These are phyloP conservation scores for Anableps anableps DNA, from an alignment of 2,797 vertebrate genomes.

Conservation along the genomic window DNA sequence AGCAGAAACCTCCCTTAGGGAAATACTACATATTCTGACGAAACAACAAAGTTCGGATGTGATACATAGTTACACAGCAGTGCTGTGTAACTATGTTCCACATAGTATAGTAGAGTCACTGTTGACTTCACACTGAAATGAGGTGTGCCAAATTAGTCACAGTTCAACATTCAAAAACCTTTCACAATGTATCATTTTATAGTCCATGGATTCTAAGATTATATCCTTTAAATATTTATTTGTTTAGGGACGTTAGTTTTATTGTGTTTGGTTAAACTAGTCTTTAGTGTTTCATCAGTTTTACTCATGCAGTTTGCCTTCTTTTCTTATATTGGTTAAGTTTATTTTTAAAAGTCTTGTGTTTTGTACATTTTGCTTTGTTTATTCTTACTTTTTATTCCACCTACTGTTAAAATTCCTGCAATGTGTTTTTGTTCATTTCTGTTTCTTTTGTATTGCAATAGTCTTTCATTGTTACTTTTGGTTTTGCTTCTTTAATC, in stretches of 20 bases:
- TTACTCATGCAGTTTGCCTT: background rate
- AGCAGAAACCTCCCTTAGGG: background rate
- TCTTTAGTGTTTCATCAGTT: no score
- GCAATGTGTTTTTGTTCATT: background rate
- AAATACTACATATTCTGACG: background rate
- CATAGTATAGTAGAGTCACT: background rate
- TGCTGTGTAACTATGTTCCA: background rate
- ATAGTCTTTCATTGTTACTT: background rate
- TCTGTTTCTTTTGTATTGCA: background rate
- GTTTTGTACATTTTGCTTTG: background rate
- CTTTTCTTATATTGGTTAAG: background rate
- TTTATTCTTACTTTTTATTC: background rate
- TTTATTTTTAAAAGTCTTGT: background rate
- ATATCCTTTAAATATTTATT: background rate
- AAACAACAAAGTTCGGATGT: background rate
- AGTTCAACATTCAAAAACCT: background rate
- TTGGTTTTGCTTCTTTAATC: background rate
- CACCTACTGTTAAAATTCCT: background rate
- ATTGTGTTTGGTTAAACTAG: no score
- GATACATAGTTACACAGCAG: background rate
- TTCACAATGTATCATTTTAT: background rate
- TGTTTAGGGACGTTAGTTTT: no score
- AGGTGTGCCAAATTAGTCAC: background rate
- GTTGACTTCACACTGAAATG: no score
- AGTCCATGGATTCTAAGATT: background rate